Evolutionary conservation across 1,140 invertebrate genomes (phyloP).

Genomic region (Pseudomyrmex concolor): DNA sequence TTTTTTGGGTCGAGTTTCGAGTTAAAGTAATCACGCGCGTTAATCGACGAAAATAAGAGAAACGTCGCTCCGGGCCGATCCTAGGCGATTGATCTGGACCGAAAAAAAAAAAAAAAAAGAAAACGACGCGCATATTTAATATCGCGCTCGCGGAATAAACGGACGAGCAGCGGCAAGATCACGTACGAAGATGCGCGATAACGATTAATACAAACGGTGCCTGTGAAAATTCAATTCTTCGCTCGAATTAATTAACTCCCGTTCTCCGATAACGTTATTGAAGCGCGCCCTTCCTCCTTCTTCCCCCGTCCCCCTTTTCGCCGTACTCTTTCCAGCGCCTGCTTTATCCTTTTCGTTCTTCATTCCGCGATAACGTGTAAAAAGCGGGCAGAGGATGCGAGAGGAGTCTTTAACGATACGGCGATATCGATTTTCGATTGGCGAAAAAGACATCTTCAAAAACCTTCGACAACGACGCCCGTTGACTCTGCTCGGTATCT

Average conservation of each 20-base stretch:
- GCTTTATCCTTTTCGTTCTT: constrained; percentile 21
- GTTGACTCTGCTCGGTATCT: not conserved
- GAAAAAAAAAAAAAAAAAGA: constrained; percentile 24
- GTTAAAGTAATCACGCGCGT: constrained; percentile 24
- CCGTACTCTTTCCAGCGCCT: no score
- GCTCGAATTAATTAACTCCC: constrained; percentile 41
- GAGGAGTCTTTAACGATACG: constrained; percentile 40
- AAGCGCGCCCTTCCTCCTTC: not conserved
- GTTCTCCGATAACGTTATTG: not conserved
- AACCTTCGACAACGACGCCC: constrained; percentile 30
- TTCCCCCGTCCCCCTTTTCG: not conserved
- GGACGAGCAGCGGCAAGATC: constrained; percentile 38
- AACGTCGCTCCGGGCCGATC: not conserved
- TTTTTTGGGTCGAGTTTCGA: not conserved
- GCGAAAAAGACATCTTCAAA: constrained; percentile 48
- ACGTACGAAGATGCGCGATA: constrained; percentile 40
- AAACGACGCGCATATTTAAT: constrained; percentile 37
- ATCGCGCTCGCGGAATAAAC: constrained; percentile 38
- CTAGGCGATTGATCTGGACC: not conserved
- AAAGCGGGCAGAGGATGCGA: constrained; percentile 18
- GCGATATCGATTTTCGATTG: constrained; percentile 55
- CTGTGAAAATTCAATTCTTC: constrained; percentile 44
- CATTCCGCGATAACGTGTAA: constrained; percentile 35
- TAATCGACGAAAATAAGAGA: constrained; percentile 25
- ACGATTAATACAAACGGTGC: constrained; percentile 29